Conservation (phyloP, 2,888 invertebrate genomes). For the Agelastica alni region DNA sequence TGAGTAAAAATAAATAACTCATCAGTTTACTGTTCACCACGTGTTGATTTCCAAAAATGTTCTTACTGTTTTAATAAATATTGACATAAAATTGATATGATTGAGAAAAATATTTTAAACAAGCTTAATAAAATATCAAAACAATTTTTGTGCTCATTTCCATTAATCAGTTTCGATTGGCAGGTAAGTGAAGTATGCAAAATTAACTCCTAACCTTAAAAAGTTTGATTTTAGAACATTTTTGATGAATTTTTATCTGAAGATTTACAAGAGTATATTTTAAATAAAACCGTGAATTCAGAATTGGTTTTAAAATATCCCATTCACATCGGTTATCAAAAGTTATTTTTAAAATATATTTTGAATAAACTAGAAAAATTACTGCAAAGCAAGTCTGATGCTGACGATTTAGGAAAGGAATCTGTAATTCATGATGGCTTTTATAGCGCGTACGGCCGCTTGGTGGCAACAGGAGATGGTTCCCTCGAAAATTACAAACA, state of each 20-base stretch:
- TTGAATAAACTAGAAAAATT: constrained; percentile 62
- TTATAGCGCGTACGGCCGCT: constrained; percentile 64
- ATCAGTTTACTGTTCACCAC: no score
- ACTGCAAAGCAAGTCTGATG: background rate
- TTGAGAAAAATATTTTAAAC: no score
- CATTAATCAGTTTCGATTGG: constrained; percentile 35
- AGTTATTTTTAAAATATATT: constrained; percentile 68
- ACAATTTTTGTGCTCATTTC: constrained; percentile 50
- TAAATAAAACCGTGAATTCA: constrained; percentile 64
- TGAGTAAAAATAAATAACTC: background rate
- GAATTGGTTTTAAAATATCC: constrained; percentile 64
- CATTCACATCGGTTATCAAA: constrained; percentile 65
- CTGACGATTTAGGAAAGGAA: constrained; percentile 29
- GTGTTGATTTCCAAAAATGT: no score
- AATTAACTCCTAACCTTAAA: constrained; percentile 22
- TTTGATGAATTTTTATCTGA: constrained; percentile 28
- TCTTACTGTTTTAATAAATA: no score
- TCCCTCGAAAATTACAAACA: constrained; percentile 65
- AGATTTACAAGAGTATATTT: constrained; percentile 64
- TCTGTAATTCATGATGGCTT: constrained; percentile 68
- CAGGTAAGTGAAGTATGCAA: constrained; percentile 28
- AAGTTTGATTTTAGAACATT: constrained; percentile 21
- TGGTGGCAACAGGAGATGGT: constrained; percentile 56
- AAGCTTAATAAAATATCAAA: constrained; percentile 30
- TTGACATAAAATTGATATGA: no score